Base-by-base conservation (phyloP, 1,140 invertebrate genomes). In the Anoplophora glabripennis region DNA sequence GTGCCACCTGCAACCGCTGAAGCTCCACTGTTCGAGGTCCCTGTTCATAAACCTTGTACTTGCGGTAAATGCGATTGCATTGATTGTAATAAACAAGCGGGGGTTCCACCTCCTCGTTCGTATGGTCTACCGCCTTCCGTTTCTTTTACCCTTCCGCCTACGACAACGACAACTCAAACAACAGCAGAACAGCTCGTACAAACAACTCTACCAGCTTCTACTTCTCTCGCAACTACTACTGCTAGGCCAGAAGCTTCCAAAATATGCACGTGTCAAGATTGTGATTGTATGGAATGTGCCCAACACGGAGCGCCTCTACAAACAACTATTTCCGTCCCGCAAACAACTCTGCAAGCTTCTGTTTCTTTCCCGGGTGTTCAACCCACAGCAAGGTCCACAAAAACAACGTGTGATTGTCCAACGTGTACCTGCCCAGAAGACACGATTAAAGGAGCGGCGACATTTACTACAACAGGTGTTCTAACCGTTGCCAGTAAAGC, bases 1-100 rank as follows among this genome's bases (percentile, higher is more conserved):
- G 45, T 47, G 10, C 28, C 45, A 47, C 21, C 45, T 47, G 8
- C 15, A 21, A 28, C 7, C n/a, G 15, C 37, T n/a, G 61, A 38
- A 9, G 12, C 55, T 0, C 61, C 61, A 10, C 51, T 51, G 11
- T 56, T 63, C 46, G 55, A 63, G 34, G 33, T 56, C 7, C 61
- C 61, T n/a, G 45, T 49, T 12, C 51, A 48, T 35, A 53, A 40
- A 8, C 46, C 28, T 7, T 62, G 60, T 8, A 21, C 45, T 36
- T 62, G 54, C 12, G 14, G 33, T 0, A 42, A 47, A 37, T 56
- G 53, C 37, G 47, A 36, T 46, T 61, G 53, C 28, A 33, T 41
- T 7, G 14, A 53, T 14, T 53, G 38, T 9, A 53, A 53, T n/a
- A 14, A 15, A n/a, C 17, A 41, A 35, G 17, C n/a, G 15, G 7